Conservation (phyloP, 2,113 vertebrate species). For the Scartelaos histophorus region DNA sequence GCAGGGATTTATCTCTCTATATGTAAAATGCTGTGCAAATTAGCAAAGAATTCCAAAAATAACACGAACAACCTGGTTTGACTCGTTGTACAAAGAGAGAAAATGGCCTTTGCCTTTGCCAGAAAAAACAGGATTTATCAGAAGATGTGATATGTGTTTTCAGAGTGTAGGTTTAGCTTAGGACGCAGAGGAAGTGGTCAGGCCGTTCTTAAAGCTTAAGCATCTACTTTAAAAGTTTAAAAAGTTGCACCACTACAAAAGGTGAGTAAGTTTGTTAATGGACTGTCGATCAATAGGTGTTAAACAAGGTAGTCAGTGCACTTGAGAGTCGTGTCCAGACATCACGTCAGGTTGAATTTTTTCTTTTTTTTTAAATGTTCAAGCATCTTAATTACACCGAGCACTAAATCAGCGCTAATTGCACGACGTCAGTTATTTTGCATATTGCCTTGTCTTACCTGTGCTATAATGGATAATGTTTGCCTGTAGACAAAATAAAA, state of each 20-base stretch:
- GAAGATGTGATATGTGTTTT: constrained; percentile 30
- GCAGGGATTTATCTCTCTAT: constrained; percentile 8
- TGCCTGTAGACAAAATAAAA: too few species aligned
- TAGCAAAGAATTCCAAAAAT: constrained; percentile 32
- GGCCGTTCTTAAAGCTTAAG: constrained; percentile 9
- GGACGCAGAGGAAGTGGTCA: constrained; percentile 25
- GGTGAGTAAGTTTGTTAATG: constrained; percentile 24
- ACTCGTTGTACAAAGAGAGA: neutral
- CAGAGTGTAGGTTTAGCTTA: constrained; percentile 9
- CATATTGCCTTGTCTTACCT: neutral
- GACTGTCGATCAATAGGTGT: constrained; percentile 21
- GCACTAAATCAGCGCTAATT: neutral
- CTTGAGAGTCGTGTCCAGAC: constrained; percentile 3
- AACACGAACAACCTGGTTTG: constrained; percentile 12
- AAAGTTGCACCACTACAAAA: neutral
- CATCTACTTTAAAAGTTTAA: constrained; percentile 18
- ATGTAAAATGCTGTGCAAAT: constrained; percentile 36
- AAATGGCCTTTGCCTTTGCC: constrained; percentile 13
- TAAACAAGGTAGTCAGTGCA: constrained; percentile 31
- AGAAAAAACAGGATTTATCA: constrained; percentile 39
- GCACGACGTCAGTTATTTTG: neutral
- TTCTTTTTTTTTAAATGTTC: neutral
- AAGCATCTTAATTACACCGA: neutral
- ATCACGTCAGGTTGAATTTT: neutral
- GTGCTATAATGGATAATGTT: too few species aligned